These are phyloP conservation scores for Talpa occidentalis DNA, from an alignment of 2,113 vertebrate species.

Conservation along the genomic window DNA sequence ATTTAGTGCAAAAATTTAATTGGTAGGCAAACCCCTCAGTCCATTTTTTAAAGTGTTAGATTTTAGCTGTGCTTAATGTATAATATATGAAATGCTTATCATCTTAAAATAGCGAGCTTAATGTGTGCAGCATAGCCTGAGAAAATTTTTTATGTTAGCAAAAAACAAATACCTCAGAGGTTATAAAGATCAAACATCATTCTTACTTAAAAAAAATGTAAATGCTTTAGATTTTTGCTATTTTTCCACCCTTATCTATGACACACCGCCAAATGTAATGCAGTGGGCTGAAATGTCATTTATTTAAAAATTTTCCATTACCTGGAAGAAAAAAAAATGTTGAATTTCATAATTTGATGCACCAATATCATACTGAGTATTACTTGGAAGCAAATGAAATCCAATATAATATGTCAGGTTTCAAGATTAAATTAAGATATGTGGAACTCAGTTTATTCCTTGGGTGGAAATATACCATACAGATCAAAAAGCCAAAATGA, in stretches of 20 bases:
- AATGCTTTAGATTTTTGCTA: constrained; percentile 60
- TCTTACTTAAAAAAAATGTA: constrained; percentile 43
- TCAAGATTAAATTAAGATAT: constrained; percentile 75
- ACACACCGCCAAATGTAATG: constrained; percentile 54
- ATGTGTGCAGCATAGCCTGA: not conserved
- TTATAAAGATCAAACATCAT: constrained; percentile 62
- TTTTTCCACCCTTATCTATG: constrained; percentile 50
- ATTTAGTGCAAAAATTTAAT: constrained; percentile 45
- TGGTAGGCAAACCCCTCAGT: not conserved
- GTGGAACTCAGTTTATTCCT: constrained; percentile 58
- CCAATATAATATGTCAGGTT: constrained; percentile 54
- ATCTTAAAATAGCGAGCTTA: constrained; percentile 50
- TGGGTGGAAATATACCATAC: not conserved
- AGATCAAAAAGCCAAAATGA: not conserved
- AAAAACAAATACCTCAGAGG: not conserved
- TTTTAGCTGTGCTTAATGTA: constrained; percentile 43
- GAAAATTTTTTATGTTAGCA: not conserved
- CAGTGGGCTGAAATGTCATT: constrained; percentile 69
- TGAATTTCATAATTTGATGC: constrained; percentile 68
- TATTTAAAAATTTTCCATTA: constrained; percentile 76
- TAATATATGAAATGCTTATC: constrained; percentile 33
- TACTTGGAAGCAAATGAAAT: constrained; percentile 76
- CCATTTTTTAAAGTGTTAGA: constrained; percentile 9
- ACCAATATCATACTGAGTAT: constrained; percentile 37
- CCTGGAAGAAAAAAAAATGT: constrained; percentile 59